Evolutionary conservation across 2,797 vertebrate genomes (phyloP), one percentile per base, ranked within the genome.

Genomic region (Nannoperca australis): DNA sequence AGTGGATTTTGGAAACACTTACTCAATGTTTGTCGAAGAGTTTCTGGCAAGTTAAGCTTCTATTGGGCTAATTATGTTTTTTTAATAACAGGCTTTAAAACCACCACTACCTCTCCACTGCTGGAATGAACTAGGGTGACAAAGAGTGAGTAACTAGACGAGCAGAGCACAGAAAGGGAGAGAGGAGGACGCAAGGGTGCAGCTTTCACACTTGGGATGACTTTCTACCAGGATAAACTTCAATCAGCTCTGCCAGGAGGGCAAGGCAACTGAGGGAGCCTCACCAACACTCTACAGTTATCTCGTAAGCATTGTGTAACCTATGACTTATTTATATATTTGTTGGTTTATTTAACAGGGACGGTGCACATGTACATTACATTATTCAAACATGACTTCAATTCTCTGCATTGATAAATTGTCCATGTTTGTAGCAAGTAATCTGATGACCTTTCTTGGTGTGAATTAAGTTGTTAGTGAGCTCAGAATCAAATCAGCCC

Each of bases 121-220:
- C 66, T 85, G 86, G 87, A 87, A 83, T 89, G 90, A 87, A 93
- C 89, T 86, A 42, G 86, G 73, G 88, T 88, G 90, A 90, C 70
- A 79, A 62, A 84, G 73, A 77, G 81, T 44, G 70, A 89, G 73
- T 71, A 62, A 87, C 49, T 44, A 78, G 63, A 79, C 36, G 12
- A 22, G 53, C 61, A 90, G 49, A 83, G 69, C 4, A 65, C 42
- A 78, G 49, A 70, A 17, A 44, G n/a, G 58, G 62, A 70, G 56
- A 83, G 64, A 84, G 74, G 73, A 81, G 78, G 75, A 89, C 70
- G 54, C 76, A 27, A 32, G 72, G 70, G 49, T 68, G 73, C 74
- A 70, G 85, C 76, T 85, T 85, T 84, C 83, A 86, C 77, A 91
- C 81, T 82, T 92, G 92, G 89, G 92, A 96, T 95, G 93, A 93